Conservation (phyloP, 2,888 invertebrate species). For the Cylloceria caligata region DNA sequence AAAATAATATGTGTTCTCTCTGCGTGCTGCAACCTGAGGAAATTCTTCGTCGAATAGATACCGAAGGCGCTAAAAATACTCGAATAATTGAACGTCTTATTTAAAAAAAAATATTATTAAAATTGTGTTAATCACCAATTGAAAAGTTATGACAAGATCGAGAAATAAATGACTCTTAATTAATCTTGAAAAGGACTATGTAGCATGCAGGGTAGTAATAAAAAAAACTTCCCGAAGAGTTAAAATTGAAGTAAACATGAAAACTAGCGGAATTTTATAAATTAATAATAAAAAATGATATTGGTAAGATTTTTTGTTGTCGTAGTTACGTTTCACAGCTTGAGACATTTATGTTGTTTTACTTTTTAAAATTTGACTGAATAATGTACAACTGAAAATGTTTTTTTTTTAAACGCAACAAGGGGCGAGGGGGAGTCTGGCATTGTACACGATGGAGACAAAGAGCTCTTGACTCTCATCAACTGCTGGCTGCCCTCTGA, state of each 20-base stretch:
- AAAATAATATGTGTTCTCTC: slow-evolving; percentile 20
- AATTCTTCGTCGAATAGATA: slow-evolving; percentile 39
- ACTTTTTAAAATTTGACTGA: too few relatives aligned
- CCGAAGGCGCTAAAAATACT: slow-evolving; percentile 40
- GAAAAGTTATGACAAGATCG: neutral
- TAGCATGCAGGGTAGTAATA: neutral
- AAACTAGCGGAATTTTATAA: neutral
- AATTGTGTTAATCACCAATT: neutral
- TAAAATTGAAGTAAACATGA: neutral
- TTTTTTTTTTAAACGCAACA: too few relatives aligned
- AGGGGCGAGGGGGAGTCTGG: too few relatives aligned
- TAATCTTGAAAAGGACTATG: neutral
- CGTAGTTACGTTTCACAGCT: neutral
- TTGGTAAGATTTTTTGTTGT: neutral
- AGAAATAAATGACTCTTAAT: neutral
- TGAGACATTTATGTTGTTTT: too few relatives aligned
- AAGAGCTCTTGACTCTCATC: slow-evolving; percentile 21
- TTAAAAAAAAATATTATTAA: slow-evolving; percentile 1
- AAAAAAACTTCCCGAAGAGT: neutral
- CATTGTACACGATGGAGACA: slow-evolving; percentile 13
- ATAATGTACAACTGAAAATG: too few relatives aligned
- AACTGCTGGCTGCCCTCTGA: slow-evolving; percentile 6
- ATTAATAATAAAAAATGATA: neutral
- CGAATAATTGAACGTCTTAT: slow-evolving; percentile 8
- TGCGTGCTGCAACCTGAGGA: neutral